Percentiles rank a stretch among this genome's conserved stretches.
Conservation (phyloP, 1,140 invertebrate species). For the Hermetia illucens region DNA sequence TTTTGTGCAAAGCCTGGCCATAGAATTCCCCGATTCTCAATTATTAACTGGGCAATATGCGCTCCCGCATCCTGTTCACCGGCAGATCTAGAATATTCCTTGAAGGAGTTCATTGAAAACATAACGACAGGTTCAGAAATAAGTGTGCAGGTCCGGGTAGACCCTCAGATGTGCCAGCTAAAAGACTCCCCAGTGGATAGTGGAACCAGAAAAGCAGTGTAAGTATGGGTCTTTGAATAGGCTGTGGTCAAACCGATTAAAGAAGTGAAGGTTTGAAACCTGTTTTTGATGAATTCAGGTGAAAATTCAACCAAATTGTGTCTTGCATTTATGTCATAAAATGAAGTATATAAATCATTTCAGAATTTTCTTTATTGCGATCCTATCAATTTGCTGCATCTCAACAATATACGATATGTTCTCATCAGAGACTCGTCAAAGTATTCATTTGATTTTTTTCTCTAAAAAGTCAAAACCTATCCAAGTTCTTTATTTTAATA, state of each 20-base stretch:
- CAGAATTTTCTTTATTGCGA: conserved; percentile 25
- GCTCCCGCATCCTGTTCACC: conserved; percentile 40
- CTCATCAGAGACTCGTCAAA: too few relatives aligned
- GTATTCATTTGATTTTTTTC: too few relatives aligned
- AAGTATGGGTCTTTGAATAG: conserved; percentile 14
- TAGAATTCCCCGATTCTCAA: conserved; percentile 43
- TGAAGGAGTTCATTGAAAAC: conserved; percentile 31
- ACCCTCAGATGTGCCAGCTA: conserved; percentile 44
- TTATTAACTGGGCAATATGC: conserved; percentile 47
- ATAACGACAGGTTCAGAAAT: conserved; percentile 34
- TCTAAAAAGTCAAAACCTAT: too few relatives aligned
- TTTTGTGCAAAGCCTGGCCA: conserved; percentile 41
- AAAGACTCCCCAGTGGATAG: conserved; percentile 21
- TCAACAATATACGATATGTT: too few relatives aligned
- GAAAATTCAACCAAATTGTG: too few relatives aligned
- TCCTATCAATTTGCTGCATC: conserved; percentile 24
- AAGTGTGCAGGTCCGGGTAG: conserved; percentile 37
- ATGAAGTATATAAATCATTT: conserved; percentile 7
- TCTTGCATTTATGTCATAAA: too few relatives aligned
- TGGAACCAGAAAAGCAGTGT: conserved; percentile 35
- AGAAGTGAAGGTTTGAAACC: too few relatives aligned
- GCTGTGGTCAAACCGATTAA: too few relatives aligned
- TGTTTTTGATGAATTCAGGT: too few relatives aligned
- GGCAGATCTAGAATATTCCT: conserved; percentile 38
- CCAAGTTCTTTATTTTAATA: too few relatives aligned